Percentiles rank a stretch among this genome's conserved stretches.
phyloP scores from a whole-genome alignment of 2,113 vertebrate genomes.

The Cynoglossus semilaevis region DNA sequence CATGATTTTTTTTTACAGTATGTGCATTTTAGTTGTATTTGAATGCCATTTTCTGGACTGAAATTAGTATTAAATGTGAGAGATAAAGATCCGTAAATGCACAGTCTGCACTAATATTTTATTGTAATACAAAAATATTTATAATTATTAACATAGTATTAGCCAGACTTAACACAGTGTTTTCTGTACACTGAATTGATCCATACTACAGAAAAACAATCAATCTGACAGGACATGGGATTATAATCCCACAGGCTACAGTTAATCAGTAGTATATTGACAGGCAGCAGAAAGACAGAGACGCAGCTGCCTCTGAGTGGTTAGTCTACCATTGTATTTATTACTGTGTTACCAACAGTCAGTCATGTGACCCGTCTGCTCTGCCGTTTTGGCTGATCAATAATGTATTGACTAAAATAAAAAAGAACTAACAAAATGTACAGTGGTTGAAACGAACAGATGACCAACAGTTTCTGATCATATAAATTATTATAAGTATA shows the following conservation, averaged over 20 bases:
- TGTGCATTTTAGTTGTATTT: no score
- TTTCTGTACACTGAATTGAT: conserved; percentile 11
- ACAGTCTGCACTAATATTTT: no score
- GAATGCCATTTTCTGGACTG: no score
- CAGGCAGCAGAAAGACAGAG: conserved; percentile 8
- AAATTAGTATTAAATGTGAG: no score
- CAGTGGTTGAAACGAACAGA: not conserved
- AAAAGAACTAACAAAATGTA: not conserved
- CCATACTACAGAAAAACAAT: conserved; percentile 26
- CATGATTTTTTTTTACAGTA: no score
- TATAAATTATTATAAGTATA: no score
- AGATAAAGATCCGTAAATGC: no score
- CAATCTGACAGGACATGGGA: conserved; percentile 43
- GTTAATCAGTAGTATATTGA: conserved; percentile 43
- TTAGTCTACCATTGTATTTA: conserved; percentile 41
- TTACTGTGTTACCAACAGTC: conserved; percentile 30
- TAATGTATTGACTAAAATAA: conserved; percentile 29
- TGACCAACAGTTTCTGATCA: no score
- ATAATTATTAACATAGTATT: not conserved
- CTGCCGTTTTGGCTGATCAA: conserved; percentile 35
- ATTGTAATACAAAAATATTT: no score
- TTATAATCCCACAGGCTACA: conserved; percentile 31
- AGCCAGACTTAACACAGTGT: not conserved
- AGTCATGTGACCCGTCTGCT: conserved; percentile 10
- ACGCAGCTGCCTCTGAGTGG: conserved; percentile 1